phyloP scores from a whole-genome alignment of 2,797 vertebrate species.

The Distichodus sexfasciatus region DNA sequence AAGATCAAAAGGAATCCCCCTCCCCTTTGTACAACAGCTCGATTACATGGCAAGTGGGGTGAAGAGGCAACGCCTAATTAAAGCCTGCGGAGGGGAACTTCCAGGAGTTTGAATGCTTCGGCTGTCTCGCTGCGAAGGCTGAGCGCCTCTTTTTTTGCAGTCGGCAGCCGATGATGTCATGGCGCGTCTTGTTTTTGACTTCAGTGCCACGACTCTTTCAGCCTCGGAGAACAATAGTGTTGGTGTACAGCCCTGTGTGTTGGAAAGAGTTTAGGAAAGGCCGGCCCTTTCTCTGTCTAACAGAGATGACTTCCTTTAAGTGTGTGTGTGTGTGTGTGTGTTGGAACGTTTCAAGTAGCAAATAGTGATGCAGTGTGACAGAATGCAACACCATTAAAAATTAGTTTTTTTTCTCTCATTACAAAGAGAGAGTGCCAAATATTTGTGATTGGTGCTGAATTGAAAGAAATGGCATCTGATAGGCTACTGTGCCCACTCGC shows the following conservation, averaged over 20 bases:
- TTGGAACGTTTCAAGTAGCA: not conserved
- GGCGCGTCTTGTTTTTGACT: slow-evolving; percentile 18
- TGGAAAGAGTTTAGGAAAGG: slow-evolving; percentile 45
- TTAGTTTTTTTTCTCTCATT: too few species aligned
- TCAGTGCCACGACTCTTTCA: slow-evolving; percentile 12
- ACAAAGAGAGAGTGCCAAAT: too few species aligned
- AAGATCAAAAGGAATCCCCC: slow-evolving; percentile 20
- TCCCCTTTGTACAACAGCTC: slow-evolving; percentile 21
- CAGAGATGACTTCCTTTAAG: slow-evolving; percentile 15
- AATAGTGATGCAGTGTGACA: too few species aligned
- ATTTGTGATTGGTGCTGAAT: too few species aligned
- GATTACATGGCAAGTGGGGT: slow-evolving; percentile 28
- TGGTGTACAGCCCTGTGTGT: slow-evolving; percentile 32
- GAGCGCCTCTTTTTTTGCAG: slow-evolving; percentile 2
- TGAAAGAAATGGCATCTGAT: too few species aligned
- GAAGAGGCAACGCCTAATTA: slow-evolving; percentile 31
- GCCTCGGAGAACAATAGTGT: slow-evolving; percentile 30
- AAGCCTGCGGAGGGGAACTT: slow-evolving; percentile 27
- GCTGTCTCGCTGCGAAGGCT: not conserved
- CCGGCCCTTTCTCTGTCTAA: slow-evolving; percentile 35
- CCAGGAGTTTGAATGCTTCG: slow-evolving; percentile 32
- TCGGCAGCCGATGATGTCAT: slow-evolving; percentile 34
- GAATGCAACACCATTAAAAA: too few species aligned
- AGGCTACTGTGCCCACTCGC: too few species aligned
- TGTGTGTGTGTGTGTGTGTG: not conserved